Evolutionary conservation across 2,888 invertebrate genomes (phyloP), one percentile per base, ranked within the genome.

Genomic region (Spatulosminthurus flaviceps): DNA sequence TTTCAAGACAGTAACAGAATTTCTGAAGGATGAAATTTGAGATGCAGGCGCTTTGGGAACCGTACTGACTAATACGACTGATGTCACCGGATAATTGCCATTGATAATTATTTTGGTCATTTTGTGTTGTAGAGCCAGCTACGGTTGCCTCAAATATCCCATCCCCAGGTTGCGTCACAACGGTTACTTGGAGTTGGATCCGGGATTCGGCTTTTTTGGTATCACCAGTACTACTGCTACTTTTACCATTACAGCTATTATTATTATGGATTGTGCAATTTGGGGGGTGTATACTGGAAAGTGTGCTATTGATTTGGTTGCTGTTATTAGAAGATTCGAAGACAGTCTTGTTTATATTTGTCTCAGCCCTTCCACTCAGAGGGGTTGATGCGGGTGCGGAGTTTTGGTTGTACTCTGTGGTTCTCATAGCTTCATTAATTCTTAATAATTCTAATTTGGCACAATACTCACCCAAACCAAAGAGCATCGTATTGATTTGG

Each of bases 61-160:
- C 60, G 29, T 73, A 60, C n/a, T n/a, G 51, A 73, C 24, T 73
- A 2, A 28, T 51, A 1, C 60, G 73, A 28, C 73, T 73, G 60
- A 73, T 73, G 26, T 60, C 72, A 42, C 73, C 60, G 29, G 73
- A 51, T 60, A 73, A 28, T 64, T 22, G 64, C 64, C 24, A 64
- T 64, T 64, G 24, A 16, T 64, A 64, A 64, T 64, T 64, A 64
- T 64, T 22, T 7, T 61, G 5, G 19, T 61, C n/a, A 7, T 22
- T 22, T 5, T n/a, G 5, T 9, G n/a, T 61, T 7, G 22, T 61
- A n/a, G 22, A 5, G 4, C 43, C 72, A 13, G 22, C 22, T 11
- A 72, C 43, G 19, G 72, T 72, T 26, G 72, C 72, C 21, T 72
- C 72, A n/a, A 72, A 72, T 24, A 42, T 72, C 22, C 72, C 72